Percentiles rank a stretch among this genome's conserved stretches.
These are phyloP conservation scores for Zeugodacus cucurbitae DNA, from an alignment of 1,140 invertebrate species.

Conservation along the genomic window DNA sequence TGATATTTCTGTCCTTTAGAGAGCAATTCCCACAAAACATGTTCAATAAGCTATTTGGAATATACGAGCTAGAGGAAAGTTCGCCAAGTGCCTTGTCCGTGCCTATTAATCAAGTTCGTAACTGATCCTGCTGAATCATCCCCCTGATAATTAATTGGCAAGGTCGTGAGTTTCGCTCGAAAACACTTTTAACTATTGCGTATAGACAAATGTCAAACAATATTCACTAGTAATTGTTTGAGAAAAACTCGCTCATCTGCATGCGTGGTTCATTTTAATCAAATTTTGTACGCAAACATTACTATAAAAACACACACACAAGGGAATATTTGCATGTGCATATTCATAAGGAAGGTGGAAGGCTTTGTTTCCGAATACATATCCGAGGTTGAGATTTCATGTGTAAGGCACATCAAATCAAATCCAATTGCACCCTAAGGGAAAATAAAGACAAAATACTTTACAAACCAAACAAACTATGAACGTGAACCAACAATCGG, in stretches of 20 bases:
- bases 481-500: not conserved
- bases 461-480: not conserved
- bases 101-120: too few relatives aligned
- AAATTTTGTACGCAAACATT: not conserved
- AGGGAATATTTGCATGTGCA: not conserved
- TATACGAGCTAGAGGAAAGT: too few relatives aligned
- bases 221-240: too few relatives aligned
- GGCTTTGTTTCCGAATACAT: not conserved
- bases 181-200: too few relatives aligned
- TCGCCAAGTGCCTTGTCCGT: too few relatives aligned
- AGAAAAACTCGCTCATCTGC: not conserved
- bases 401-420: not conserved
- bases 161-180: too few relatives aligned
- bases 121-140: too few relatives aligned
- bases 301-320: not conserved
- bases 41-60: too few relatives aligned
- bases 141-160: too few relatives aligned
- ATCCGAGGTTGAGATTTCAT: not conserved
- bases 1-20: too few relatives aligned
- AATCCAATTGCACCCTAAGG: slow-evolving; percentile 16
- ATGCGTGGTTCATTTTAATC: slow-evolving; percentile 18
- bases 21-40: too few relatives aligned
- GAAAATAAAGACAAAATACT: slow-evolving; percentile 15
- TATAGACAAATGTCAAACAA: too few relatives aligned
- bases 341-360: not conserved